Base-by-base conservation (phyloP, 2,797 vertebrate species). In the Anguilla megastoma region DNA sequence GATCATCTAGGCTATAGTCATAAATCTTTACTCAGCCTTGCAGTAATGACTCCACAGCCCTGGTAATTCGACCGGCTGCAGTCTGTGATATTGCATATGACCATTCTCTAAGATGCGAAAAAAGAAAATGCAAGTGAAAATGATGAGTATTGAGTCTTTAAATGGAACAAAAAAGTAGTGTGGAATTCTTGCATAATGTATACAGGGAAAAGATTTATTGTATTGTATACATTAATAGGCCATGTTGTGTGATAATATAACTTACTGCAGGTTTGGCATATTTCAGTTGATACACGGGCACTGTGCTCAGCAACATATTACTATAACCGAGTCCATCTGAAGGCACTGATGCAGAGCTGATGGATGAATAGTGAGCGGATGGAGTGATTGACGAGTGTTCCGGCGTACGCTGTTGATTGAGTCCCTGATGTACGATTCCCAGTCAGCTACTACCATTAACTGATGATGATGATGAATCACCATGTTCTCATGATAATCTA, bases 11-110 rank as follows among this genome's bases (percentile, higher is more conserved):
- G 30, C 33, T 80, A 50, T 54, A 85, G 69, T 71, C 69, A 71
- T 87, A 66, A 86, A 84, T 86, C 89, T 83, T 86, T 86, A 52
- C 71, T 41, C 48, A 58, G 85, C 54, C 27, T 56, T 69, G 48
- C 71, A 45, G 56, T 89, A 87, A 86, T 86, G 36, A 86, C 84
- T 89, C 16, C 54, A 58, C 76, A 36, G 10, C 84, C n/a, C 33
- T 50, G 69, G 84, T 33, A 85, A 54, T 45, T 10, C 52, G 5
- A 30, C 52, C 50, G 74, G 63, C 30, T 41, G 41, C 74, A 41
- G 36, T 56, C 24, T 52, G 30, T 12, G 0, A 63, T 6, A 1
- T n/a, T 60, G 5, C 58, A 27, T n/a, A 10, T 18, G 4, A 50
- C 79, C 16, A 12, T 82, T 9, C 36, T 82, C 21, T 45, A 50